Evolutionary conservation across 35 echinoderm and acorn worm species (phyloP).

Genomic region (Chiridota heheva): DNA sequence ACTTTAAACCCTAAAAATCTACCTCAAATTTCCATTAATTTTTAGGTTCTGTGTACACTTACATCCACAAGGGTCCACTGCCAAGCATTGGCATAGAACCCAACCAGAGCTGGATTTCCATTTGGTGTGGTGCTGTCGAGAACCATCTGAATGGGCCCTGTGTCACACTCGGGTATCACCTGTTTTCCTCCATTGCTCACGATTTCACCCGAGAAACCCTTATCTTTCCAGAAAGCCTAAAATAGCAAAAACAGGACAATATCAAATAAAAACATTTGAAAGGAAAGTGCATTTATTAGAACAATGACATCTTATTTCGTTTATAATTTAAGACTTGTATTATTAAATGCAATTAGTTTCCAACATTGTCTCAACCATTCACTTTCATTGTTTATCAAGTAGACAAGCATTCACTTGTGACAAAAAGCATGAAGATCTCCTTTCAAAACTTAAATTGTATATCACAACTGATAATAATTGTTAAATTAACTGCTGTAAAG

Average conservation of each 20-base stretch:
- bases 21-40: too few relatives aligned
- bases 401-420: too few relatives aligned
- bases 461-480: neutral
- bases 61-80: conserved; percentile 77
- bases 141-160: conserved; percentile 73
- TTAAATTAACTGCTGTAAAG: neutral
- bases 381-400: too few relatives aligned
- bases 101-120: conserved; percentile 82
- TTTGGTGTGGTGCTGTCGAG: conserved; percentile 60
- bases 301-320: neutral
- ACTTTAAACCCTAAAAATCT: too few relatives aligned
- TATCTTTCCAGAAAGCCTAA: conserved; percentile 92
- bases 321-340: neutral
- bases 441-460: neutral
- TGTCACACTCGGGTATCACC: conserved; percentile 37
- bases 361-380: neutral
- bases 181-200: conserved; percentile 63
- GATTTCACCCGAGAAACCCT: conserved; percentile 88
- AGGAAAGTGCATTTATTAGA: neutral
- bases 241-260: neutral
- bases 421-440: neutral
- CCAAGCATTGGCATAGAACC: conserved; percentile 71
- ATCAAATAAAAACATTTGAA: neutral
- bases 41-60: too few relatives aligned
- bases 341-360: neutral